Percentiles rank a stretch among this genome's conserved stretches.
Conservation (phyloP, 2,113 vertebrate species). For the Neofelis nebulosa region DNA sequence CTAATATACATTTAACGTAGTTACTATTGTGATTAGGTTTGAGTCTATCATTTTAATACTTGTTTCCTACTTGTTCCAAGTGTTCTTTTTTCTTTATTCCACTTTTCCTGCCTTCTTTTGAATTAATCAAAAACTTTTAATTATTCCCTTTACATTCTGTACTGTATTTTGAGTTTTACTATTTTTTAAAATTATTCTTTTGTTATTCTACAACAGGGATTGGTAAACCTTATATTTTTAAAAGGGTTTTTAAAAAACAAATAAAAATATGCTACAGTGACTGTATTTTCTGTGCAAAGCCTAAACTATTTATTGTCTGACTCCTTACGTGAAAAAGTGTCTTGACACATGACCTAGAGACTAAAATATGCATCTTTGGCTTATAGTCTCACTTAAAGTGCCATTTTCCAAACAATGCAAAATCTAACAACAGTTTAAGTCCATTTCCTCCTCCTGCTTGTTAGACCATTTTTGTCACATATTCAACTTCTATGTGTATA, state of each 20-base stretch:
- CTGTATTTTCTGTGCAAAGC: background rate
- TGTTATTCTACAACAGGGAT: background rate
- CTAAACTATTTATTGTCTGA: background rate
- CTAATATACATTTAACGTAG: background rate
- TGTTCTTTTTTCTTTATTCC: background rate
- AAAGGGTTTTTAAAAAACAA: background rate
- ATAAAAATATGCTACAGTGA: background rate
- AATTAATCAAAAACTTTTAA: background rate
- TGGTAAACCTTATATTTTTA: background rate
- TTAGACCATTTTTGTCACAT: background rate
- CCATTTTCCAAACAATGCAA: background rate
- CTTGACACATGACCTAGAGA: background rate
- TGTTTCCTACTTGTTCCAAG: background rate
- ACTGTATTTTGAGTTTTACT: background rate
- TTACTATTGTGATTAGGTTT: background rate
- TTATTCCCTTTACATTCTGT: background rate
- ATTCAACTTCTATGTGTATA: background rate
- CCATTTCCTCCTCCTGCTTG: background rate
- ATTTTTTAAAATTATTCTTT: background rate
- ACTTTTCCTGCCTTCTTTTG: background rate
- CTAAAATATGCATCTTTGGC: background rate
- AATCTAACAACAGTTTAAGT: background rate
- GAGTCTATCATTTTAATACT: background rate
- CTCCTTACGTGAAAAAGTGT: background rate
- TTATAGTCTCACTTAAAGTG: background rate